Evolutionary conservation across 2,797 vertebrate species (phyloP).

Genomic region (Lophotriccus pileatus): DNA sequence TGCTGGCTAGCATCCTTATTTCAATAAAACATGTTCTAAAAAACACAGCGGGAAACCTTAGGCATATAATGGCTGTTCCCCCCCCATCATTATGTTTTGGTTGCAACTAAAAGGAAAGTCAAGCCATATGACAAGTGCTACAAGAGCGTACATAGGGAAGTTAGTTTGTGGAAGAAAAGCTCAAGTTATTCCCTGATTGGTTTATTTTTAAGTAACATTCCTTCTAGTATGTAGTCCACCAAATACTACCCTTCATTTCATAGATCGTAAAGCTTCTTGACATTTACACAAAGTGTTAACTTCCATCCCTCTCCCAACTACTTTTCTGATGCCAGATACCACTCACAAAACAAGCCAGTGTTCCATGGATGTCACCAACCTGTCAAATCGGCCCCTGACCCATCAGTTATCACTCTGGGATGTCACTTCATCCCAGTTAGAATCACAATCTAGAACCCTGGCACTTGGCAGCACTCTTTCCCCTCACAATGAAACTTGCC

Average conservation of each 20-base stretch:
- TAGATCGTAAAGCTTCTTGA: neutral
- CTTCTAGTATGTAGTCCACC: neutral
- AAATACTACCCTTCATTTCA: neutral
- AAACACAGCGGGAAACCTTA: neutral
- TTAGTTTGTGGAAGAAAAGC: neutral
- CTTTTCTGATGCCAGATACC: neutral
- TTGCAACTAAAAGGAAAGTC: neutral
- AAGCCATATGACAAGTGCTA: neutral
- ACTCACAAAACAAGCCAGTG: neutral
- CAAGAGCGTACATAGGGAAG: neutral
- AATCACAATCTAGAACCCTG: neutral
- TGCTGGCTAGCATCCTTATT: neutral
- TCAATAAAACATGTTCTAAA: neutral
- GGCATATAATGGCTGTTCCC: neutral
- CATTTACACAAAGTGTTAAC: neutral
- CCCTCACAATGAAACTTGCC: neutral
- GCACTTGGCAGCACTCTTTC: neutral
- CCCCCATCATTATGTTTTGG: neutral
- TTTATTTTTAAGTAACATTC: neutral
- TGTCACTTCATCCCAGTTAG: neutral
- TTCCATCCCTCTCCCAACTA: neutral
- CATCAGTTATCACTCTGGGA: neutral
- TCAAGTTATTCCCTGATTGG: neutral
- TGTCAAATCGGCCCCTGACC: neutral
- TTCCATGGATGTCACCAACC: neutral